Evolutionary conservation across 2,888 invertebrate species (phyloP).

Genomic region (Bimastos eiseni): DNA sequence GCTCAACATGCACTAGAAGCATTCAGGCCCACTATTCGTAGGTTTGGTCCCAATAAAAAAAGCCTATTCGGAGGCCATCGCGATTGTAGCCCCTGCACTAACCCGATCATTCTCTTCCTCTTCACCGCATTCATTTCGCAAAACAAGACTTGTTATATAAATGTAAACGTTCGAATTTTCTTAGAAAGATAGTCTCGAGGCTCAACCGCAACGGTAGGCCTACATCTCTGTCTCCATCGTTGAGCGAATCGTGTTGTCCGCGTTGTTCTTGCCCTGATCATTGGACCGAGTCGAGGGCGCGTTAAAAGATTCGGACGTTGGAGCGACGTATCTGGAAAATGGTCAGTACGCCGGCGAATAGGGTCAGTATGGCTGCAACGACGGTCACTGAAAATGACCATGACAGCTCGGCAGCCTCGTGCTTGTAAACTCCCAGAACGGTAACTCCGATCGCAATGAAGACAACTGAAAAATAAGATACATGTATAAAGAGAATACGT

Average conservation of each 20-base stretch:
- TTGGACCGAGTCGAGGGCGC: not conserved
- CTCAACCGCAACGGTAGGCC: not conserved
- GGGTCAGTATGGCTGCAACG: conserved; percentile 19
- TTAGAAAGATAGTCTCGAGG: not conserved
- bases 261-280: not conserved
- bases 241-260: too few relatives aligned
- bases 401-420: not conserved
- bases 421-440: not conserved
- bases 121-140: not conserved
- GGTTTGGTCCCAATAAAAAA: not conserved
- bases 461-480: not conserved
- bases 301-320: conserved; percentile 34
- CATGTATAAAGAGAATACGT: too few relatives aligned
- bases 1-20: conserved; percentile 2
- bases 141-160: not conserved
- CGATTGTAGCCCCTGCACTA: not conserved
- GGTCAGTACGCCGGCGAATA: conserved; percentile 34
- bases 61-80: not conserved
- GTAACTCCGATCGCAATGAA: conserved; percentile 17
- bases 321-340: conserved; percentile 35
- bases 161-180: not conserved
- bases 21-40: not conserved
- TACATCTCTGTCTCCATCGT: not conserved
- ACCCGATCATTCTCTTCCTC: not conserved
- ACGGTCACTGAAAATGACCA: conserved; percentile 33